Percentiles rank a stretch among this genome's conserved stretches.
These are phyloP conservation scores for Lepidurus apus DNA, from an alignment of 1,140 invertebrate species.

Conservation along the genomic window DNA sequence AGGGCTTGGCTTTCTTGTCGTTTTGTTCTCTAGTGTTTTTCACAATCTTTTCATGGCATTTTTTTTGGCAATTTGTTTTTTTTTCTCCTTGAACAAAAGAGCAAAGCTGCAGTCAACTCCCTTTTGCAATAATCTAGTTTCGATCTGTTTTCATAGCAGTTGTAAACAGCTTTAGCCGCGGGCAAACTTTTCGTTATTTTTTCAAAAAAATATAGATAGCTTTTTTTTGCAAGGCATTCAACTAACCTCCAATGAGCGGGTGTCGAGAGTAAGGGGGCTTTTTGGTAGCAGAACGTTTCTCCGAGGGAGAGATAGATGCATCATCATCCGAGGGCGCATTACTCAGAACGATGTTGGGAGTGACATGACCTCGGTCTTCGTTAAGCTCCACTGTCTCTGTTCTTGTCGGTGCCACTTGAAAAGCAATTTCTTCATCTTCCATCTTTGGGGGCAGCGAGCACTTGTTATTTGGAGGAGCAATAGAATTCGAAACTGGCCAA, in stretches of 20 bases:
- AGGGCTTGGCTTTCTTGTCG: no score
- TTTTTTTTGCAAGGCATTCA: not conserved
- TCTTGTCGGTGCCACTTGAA: not conserved
- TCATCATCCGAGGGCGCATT: not conserved
- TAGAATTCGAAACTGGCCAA: not conserved
- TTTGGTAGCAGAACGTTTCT: not conserved
- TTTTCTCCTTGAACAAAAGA: no score
- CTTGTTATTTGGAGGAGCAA: not conserved
- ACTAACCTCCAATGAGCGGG: conserved; percentile 14
- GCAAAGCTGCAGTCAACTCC: no score
- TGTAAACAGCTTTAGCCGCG: no score
- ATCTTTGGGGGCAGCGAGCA: not conserved
- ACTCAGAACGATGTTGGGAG: conserved; percentile 2
- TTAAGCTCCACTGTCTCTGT: not conserved
- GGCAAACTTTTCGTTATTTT: no score
- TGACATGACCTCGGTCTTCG: not conserved
- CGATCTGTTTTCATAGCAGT: no score
- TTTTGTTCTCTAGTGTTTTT: no score
- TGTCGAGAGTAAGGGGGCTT: not conserved
- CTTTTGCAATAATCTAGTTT: no score
- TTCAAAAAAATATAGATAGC: no score
- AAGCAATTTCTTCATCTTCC: not conserved
- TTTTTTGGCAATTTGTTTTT: no score
- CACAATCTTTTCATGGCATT: no score
- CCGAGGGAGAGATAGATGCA: not conserved